Evolutionary conservation across 2,113 vertebrate species (phyloP).

Genomic region (Trochalopteron elliotii): DNA sequence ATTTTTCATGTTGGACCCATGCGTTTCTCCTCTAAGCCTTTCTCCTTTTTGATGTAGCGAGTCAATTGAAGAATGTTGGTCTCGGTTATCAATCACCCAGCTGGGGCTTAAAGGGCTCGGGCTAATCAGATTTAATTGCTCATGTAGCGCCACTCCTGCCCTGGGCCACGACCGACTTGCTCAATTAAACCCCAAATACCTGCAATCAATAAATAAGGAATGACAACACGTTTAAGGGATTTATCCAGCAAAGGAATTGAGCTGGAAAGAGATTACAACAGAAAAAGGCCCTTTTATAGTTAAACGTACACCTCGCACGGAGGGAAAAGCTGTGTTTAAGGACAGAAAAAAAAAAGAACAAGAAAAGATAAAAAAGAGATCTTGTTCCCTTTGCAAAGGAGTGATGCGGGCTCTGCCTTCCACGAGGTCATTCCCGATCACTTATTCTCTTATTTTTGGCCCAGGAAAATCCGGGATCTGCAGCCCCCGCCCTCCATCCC

Average conservation of each 20-base stretch:
- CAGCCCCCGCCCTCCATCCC: rapidly evolving
- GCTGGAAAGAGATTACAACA: slow-evolving; percentile 74
- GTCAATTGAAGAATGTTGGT: slow-evolving; percentile 80
- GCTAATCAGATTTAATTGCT: slow-evolving; percentile 88
- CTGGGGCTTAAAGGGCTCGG: slow-evolving; percentile 82
- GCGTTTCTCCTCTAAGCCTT: slow-evolving; percentile 68
- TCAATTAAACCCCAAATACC: slow-evolving; percentile 85
- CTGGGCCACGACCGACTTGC: slow-evolving; percentile 80
- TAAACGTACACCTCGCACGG: slow-evolving; percentile 73
- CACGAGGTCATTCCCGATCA: not conserved
- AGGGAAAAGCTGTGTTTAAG: not conserved
- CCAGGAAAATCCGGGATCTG: not conserved
- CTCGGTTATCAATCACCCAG: slow-evolving; percentile 86
- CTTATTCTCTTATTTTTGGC: not conserved
- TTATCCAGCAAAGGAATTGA: slow-evolving; percentile 72
- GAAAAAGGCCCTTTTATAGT: slow-evolving; percentile 63
- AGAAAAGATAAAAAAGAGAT: not conserved
- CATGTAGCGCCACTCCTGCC: slow-evolving; percentile 82
- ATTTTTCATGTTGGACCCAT: slow-evolving; percentile 68
- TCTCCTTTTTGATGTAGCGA: slow-evolving; percentile 78
- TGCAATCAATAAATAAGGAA: slow-evolving; percentile 81
- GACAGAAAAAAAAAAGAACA: not conserved
- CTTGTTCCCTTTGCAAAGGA: not conserved
- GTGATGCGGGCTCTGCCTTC: not conserved
- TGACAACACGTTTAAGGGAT: slow-evolving; percentile 78